Evolutionary conservation across 1,140 invertebrate genomes (phyloP), one percentile per base, ranked within the genome.

Genomic region (Pseudomyrmex gracilis): DNA sequence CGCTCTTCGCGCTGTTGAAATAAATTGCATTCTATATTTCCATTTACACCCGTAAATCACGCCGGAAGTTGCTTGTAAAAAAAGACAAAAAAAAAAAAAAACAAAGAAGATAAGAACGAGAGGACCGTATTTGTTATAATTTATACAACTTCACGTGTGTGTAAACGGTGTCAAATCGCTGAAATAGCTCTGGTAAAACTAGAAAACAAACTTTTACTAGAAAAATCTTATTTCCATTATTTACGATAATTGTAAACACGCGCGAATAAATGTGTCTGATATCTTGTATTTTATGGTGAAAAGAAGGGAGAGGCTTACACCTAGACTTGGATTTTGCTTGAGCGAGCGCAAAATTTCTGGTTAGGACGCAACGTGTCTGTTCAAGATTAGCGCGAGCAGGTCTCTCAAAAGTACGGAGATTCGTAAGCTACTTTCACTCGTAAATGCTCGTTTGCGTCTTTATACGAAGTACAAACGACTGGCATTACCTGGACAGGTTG

Each of bases 391-490:
- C 55, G 45, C 43, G 70, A 20, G 43, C 70, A 71, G 43, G 34
- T 34, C 34, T 24, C 64, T 80, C 76, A 80, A 80, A 80, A 71
- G 53, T 24, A 49, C 43, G 66, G 64, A 71, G 76, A 60, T 80
- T 80, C 53, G 53, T 58, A 70, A 70, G 66, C 53, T 80, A 80
- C 76, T 80, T 80, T 80, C 76, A 70, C 76, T 80, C 76, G 76
- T 80, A 80, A 80, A 80, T 71, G 76, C 76, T 80, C 66, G 76
- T 80, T 80, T 80, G 76, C 76, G 66, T 80, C 76, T 80, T 80
- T 71, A 80, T 80, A 80, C 43, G 43, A 71, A 80, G 66, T 70
- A 80, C 76, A 71, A 80, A 71, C 76, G 76, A 71, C 66, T 71
- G 45, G 20, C 76, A 80, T 80, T 80, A 80, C 66, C 55, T 43